Base-by-base conservation (phyloP, 2,797 vertebrate genomes). In the Crocidura indochinensis region DNA sequence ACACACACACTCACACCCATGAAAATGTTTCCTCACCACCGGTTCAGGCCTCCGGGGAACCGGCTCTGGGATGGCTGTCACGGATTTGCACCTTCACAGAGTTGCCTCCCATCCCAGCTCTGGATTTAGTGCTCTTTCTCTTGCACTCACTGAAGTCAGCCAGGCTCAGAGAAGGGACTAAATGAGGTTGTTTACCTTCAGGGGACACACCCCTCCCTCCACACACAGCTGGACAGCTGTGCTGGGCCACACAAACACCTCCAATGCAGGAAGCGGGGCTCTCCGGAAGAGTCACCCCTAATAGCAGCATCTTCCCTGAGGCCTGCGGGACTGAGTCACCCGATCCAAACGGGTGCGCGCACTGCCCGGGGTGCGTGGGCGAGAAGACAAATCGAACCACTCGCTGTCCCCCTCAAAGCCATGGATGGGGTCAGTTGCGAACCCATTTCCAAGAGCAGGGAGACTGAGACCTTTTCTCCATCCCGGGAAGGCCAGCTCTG, bases 111-210 rank as follows among this genome's bases (percentile, higher is more conserved):
- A 29, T 65, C 60, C 69, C 60, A 38, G 47, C 69, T 56, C 60
- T 24, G 27, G 72, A n/a, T 74, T 31, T 47, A 27, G 46, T 29
- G 19, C 46, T 84, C 76, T 92, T 49, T 22, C 56, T 60, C 75
- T 38, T 65, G 71, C 71, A 22, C 19, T 56, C 11, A 11, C 53
- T 56, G 53, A 15, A 72, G 84, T 51, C 79, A 27, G 6, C 69
- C 2, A 9, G 85, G 46, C 76, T 68, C 62, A 47, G 49, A 44
- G 75, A 31, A 31, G 71, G 62, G 80, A 75, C 65, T 90, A 91
- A 92, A 95, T 92, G 83, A 93, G 12, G 88, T n/a, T 92, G 84
- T 84, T 90, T 90, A 90, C 93, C 69, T 73, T 49, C 51, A 75
- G 60, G 88, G 83, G 94, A 95, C 92, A 93, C 92, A 91, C 74